Conservation (phyloP, 2,113 vertebrate genomes). For the Notothenia rossii region DNA sequence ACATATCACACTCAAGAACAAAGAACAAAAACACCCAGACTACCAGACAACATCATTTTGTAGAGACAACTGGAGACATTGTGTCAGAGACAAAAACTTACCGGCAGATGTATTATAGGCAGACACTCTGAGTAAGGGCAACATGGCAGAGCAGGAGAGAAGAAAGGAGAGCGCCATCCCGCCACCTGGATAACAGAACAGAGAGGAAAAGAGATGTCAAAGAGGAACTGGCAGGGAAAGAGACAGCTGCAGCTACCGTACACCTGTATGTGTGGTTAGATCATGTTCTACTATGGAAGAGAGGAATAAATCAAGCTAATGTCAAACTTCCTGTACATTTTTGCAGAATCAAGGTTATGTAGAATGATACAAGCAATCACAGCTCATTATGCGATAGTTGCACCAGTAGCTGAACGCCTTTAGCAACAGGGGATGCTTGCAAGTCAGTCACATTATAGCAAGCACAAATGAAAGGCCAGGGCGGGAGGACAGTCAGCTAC, state of each 20-base stretch:
- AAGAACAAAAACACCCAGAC: not conserved
- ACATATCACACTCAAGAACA: not conserved
- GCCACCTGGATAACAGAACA: slow-evolving; percentile 46
- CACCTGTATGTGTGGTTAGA: too few relatives aligned
- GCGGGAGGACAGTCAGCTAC: too few relatives aligned
- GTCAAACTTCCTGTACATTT: too few relatives aligned
- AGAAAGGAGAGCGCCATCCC: slow-evolving; percentile 47
- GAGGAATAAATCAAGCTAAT: too few relatives aligned
- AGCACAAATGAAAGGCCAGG: too few relatives aligned
- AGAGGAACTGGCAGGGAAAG: not conserved
- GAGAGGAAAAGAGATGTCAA: not conserved
- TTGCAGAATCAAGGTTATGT: too few relatives aligned
- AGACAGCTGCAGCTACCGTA: not conserved
- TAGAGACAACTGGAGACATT: not conserved
- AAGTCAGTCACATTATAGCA: too few relatives aligned
- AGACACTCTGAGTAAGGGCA: slow-evolving; percentile 34
- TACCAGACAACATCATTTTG: not conserved
- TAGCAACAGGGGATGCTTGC: too few relatives aligned
- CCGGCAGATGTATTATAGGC: slow-evolving; percentile 63
- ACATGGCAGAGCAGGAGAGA: slow-evolving; percentile 24
- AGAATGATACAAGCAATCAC: too few relatives aligned
- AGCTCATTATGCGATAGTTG: not conserved
- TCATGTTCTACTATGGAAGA: too few relatives aligned
- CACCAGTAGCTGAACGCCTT: too few relatives aligned
- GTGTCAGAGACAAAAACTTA: slow-evolving; percentile 45